Percentiles rank a stretch among this genome's conserved stretches.
Evolutionary conservation across 30 jellyfish, hydroid and myxozoan species (phyloP).

Genomic region (Aurelia coerulea): DNA sequence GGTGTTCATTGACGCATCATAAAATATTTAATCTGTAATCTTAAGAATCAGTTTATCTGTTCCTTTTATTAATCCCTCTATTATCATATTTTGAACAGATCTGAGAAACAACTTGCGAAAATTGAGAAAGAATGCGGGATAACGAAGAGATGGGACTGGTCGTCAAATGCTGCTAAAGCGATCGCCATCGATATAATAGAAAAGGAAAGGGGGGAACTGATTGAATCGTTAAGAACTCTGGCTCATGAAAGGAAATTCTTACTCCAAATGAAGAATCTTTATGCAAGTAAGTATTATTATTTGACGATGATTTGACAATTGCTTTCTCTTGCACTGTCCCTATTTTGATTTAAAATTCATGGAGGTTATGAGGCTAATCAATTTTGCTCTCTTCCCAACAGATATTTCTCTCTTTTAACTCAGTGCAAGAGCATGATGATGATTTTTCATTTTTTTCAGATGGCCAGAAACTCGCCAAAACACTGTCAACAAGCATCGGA

Average conservation of each 20-base stretch:
- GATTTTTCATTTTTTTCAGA: neutral
- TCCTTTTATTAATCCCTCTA: no score
- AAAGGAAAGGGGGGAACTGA: neutral
- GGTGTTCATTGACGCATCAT: no score
- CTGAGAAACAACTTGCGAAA: conserved; percentile 3
- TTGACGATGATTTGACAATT: neutral
- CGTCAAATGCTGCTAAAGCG: neutral
- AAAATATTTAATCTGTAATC: no score
- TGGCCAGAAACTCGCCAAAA: conserved; percentile 2
- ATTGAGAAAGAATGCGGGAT: conserved; percentile 4
- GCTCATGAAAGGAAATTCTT: conserved; percentile 1
- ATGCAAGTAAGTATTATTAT: conserved; percentile 8
- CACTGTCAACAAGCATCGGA: neutral
- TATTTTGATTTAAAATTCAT: no score
- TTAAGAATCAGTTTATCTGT: no score
- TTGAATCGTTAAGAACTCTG: neutral
- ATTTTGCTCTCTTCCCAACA: no score
- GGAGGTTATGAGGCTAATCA: no score
- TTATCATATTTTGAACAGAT: neutral
- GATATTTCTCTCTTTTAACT: no score
- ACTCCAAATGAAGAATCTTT: neutral
- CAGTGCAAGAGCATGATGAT: no score
- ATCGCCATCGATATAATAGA: neutral
- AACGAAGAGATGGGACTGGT: neutral
- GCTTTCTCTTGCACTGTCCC: no score